Conservation (phyloP, 2,888 invertebrate genomes). For the Sphaerophoria rueppellii region DNA sequence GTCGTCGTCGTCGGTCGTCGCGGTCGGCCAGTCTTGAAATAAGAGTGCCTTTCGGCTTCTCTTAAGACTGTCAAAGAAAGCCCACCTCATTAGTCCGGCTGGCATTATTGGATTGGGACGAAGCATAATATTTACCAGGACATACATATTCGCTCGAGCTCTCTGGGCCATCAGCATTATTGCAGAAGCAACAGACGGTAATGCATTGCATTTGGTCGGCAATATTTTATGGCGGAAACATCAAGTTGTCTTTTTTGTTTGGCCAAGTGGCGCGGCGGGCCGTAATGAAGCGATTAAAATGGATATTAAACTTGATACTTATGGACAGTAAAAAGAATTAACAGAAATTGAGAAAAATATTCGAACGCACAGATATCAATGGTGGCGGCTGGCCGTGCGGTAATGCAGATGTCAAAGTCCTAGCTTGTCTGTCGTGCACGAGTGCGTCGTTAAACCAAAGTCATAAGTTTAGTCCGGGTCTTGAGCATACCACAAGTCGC, state of each 20-base stretch:
- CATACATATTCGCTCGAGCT: constrained; percentile 30
- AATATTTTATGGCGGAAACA: constrained; percentile 70
- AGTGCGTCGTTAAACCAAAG: constrained; percentile 62
- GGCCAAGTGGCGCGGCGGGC: constrained; percentile 60
- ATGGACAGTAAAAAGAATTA: constrained; percentile 71
- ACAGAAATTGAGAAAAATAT: constrained; percentile 59
- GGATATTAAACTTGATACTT: constrained; percentile 73
- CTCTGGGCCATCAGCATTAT: neutral
- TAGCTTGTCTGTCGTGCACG: constrained; percentile 2
- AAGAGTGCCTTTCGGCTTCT: constrained; percentile 1
- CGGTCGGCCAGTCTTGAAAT: neutral
- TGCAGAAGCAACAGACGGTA: constrained; percentile 56
- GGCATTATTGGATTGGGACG: constrained; percentile 52
- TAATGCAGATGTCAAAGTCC: constrained; percentile 21
- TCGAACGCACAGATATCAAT: neutral
- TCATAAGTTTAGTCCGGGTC: constrained; percentile 66
- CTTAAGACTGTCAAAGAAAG: constrained; percentile 37
- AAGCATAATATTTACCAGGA: constrained; percentile 25
- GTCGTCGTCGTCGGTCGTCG: neutral
- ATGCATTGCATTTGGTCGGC: constrained; percentile 67
- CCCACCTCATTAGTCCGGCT: constrained; percentile 61
- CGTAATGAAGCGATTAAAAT: constrained; percentile 72
- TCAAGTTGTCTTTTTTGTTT: constrained; percentile 46
- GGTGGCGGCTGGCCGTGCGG: constrained; percentile 5
- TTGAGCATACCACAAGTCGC: neutral